phyloP scores from a whole-genome alignment of 2,888 invertebrate species.

The Athalia circularis region DNA sequence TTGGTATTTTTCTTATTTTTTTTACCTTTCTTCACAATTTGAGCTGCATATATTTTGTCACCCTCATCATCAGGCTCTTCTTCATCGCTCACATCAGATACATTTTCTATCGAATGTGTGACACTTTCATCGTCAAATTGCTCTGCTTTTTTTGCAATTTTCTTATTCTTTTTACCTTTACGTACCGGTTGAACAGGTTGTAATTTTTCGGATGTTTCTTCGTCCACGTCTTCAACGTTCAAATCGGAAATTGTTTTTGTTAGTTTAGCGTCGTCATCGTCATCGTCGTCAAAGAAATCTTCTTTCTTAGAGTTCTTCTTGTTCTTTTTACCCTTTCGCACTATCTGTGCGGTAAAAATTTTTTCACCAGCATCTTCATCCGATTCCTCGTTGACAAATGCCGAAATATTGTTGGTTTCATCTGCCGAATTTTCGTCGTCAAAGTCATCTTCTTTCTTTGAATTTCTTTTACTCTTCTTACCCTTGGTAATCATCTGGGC shows the following conservation, averaged over 20 bases:
- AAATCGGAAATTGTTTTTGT: constrained; percentile 27
- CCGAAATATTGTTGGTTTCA: not conserved
- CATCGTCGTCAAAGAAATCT: constrained; percentile 47
- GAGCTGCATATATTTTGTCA: not conserved
- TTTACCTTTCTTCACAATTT: constrained; percentile 28
- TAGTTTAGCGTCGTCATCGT: not conserved
- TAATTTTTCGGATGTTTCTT: not conserved
- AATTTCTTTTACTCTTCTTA: constrained; percentile 37
- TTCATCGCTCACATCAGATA: not conserved
- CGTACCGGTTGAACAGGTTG: constrained; percentile 10
- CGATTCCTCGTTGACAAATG: constrained; percentile 36
- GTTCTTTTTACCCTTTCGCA: constrained; percentile 3
- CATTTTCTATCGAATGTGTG: not conserved
- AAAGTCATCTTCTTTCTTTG: constrained; percentile 14
- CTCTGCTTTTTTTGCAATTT: constrained; percentile 39
- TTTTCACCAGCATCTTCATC: constrained; percentile 44
- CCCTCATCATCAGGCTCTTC: constrained; percentile 6
- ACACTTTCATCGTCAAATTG: not conserved
- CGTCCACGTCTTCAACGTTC: not conserved
- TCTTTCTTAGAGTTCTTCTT: constrained; percentile 47
- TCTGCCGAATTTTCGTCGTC: constrained; percentile 45
- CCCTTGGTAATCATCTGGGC: constrained; percentile 11
- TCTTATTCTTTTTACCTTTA: constrained; percentile 11
- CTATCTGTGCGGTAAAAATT: not conserved
- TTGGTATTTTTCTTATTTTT: constrained; percentile 36